Conservation (phyloP, 2,113 vertebrate species). For the Mandrillus leucophaeus region DNA sequence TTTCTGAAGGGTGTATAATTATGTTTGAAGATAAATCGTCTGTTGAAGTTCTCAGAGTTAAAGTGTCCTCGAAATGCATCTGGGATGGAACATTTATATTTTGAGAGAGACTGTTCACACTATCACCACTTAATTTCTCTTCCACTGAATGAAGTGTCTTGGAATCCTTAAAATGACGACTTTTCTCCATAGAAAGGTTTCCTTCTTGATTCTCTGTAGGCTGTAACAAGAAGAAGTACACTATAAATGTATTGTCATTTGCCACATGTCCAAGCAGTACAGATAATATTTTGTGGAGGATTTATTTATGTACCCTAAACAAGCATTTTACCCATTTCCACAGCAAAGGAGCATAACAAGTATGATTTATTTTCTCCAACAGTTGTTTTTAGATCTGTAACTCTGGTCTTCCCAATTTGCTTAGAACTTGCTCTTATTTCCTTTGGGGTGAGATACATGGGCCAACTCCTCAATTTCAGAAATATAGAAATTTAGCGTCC, state of each 20-base stretch:
- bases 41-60: slow-evolving; percentile 43
- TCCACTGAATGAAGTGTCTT: slow-evolving; percentile 37
- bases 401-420: neutral
- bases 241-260: slow-evolving; percentile 8
- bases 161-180: slow-evolving; percentile 53
- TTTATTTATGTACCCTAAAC: slow-evolving; percentile 5
- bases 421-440: neutral
- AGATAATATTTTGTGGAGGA: neutral
- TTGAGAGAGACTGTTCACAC: slow-evolving; percentile 4
- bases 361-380: neutral
- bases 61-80: slow-evolving; percentile 36
- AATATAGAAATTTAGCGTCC: neutral
- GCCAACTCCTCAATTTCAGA: neutral
- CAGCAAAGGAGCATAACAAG: neutral
- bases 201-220: slow-evolving; percentile 64
- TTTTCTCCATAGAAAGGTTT: slow-evolving; percentile 51
- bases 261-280: neutral
- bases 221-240: slow-evolving; percentile 59
- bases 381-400: neutral
- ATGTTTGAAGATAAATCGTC: slow-evolving; percentile 38
- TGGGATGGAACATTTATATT: slow-evolving; percentile 40
- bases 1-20: slow-evolving; percentile 18
- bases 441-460: neutral
- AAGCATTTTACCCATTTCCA: slow-evolving; percentile 1
- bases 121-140: slow-evolving; percentile 45